Evolutionary conservation across 2,113 vertebrate species (phyloP).

Genomic region (Menura novaehollandiae): DNA sequence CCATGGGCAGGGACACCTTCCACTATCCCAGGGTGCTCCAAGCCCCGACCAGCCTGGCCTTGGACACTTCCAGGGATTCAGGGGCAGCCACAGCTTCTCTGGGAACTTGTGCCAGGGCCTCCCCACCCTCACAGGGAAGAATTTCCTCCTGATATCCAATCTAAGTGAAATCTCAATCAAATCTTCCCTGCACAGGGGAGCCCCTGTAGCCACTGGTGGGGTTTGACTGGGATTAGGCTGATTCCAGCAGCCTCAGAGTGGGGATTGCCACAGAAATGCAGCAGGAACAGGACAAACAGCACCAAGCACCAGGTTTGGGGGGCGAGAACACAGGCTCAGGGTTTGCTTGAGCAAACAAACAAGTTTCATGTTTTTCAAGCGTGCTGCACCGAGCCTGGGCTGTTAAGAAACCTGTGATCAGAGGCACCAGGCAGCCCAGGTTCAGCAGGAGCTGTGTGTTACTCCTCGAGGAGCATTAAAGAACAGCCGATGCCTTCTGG

Average conservation of each 20-base stretch:
- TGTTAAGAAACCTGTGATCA: neutral
- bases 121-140: neutral
- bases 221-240: neutral
- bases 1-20: neutral
- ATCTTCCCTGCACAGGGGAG: neutral
- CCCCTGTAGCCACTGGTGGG: neutral
- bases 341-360: neutral
- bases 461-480: neutral
- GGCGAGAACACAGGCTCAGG: neutral
- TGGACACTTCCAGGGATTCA: neutral
- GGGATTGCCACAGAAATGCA: neutral
- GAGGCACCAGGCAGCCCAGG: neutral
- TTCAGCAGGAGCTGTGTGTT: neutral
- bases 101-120: neutral
- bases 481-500: slow-evolving; percentile 14
- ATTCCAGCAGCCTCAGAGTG: neutral
- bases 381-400: neutral
- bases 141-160: no score
- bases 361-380: neutral
- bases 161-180: neutral
- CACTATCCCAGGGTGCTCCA: neutral
- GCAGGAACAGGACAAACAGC: neutral
- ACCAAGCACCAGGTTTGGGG: neutral
- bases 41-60: neutral
- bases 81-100: neutral